A percentile compares a stretch with the other conserved stretches of the same genome.
Evolutionary conservation across 2,888 invertebrate genomes (phyloP).

Genomic region (Spilarctia lutea): DNA sequence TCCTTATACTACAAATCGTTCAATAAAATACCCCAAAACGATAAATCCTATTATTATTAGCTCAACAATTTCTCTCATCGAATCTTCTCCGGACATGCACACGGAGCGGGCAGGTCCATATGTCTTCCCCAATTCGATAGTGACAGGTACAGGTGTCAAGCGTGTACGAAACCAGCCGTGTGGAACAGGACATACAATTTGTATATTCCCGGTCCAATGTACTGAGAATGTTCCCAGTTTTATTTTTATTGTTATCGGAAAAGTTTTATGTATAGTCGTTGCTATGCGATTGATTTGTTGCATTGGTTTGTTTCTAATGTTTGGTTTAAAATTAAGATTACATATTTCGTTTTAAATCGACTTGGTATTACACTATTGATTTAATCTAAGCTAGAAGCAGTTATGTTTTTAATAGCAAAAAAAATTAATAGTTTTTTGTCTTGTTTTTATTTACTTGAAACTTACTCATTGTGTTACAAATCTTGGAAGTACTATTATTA

Average conservation of each 20-base stretch:
- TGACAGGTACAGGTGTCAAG: slow-evolving; percentile 71
- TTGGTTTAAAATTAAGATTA: neutral
- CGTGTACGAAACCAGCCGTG: slow-evolving; percentile 53
- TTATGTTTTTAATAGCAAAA: neutral
- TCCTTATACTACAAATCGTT: neutral
- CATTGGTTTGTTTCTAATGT: neutral
- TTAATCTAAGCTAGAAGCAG: neutral
- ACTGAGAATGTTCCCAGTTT: slow-evolving; percentile 52
- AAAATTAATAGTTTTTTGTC: neutral
- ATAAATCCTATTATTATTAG: slow-evolving; percentile 14
- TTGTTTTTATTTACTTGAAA: neutral
- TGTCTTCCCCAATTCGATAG: slow-evolving; percentile 65
- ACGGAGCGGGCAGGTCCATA: slow-evolving; percentile 46
- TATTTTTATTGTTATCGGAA: slow-evolving; percentile 60
- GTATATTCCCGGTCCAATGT: slow-evolving; percentile 58
- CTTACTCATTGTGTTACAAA: neutral
- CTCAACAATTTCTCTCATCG: slow-evolving; percentile 18
- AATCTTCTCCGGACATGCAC: slow-evolving; percentile 37
- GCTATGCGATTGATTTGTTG: slow-evolving; percentile 27
- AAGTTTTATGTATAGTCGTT: slow-evolving; percentile 36
- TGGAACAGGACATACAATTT: slow-evolving; percentile 63
- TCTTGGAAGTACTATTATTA: neutral
- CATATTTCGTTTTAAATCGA: neutral
- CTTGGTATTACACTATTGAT: neutral
- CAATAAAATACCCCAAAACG: neutral